These are phyloP conservation scores for Protobothrops flavoviridis DNA, from an alignment of 2,113 vertebrate genomes.

Conservation along the genomic window DNA sequence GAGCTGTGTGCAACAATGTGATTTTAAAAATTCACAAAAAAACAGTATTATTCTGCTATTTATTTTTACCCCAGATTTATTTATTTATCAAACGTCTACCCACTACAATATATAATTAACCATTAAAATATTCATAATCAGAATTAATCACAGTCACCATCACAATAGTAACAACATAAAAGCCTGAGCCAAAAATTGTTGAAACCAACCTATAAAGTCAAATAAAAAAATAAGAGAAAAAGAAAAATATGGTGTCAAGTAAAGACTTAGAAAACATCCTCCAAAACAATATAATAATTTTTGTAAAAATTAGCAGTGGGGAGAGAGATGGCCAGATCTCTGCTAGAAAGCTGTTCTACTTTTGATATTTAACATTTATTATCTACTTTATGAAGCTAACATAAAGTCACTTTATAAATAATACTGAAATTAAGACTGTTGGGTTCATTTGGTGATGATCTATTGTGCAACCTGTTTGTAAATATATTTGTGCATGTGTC, in stretches of 20 bases:
- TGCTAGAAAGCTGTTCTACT: background rate
- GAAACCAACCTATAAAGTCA: background rate
- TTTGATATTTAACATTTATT: background rate
- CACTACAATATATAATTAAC: background rate
- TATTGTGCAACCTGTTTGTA: background rate
- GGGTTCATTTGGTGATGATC: background rate
- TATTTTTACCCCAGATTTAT: constrained; percentile 1
- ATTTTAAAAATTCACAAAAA: background rate
- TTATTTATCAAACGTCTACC: background rate
- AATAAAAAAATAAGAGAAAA: no score
- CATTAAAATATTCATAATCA: background rate
- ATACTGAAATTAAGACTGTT: background rate
- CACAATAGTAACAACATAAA: background rate
- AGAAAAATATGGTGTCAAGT: background rate
- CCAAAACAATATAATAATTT: background rate
- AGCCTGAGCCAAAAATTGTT: background rate
- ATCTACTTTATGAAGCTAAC: constrained; percentile 7
- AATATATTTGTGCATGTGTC: background rate
- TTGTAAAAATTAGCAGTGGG: background rate
- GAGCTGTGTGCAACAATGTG: background rate
- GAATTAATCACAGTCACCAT: background rate
- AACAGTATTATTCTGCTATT: background rate
- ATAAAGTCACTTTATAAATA: background rate
- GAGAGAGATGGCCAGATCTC: background rate
- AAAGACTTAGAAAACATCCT: background rate